phyloP scores from a whole-genome alignment of 2,888 invertebrate genomes.

The Escarpia spicata region DNA sequence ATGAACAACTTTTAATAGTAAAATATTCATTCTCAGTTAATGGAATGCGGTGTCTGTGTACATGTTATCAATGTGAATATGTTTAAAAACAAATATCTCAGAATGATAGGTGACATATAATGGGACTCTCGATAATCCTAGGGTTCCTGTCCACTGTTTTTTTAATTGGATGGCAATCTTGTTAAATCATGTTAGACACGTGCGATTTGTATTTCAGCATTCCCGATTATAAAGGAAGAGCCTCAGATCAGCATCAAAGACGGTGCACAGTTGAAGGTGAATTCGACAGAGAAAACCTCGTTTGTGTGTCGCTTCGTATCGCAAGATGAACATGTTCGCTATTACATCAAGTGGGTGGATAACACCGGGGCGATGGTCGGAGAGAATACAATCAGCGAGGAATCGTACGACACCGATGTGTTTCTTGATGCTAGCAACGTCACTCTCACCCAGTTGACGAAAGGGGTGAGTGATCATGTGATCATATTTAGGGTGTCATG shows the following conservation, averaged over 20 bases:
- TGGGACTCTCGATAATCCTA: too few species aligned
- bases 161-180: not conserved
- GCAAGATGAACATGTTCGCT: not conserved
- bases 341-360: not conserved
- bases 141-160: too few species aligned
- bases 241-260: not conserved
- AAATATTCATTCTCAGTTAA: too few species aligned
- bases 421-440: not conserved
- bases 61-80: too few species aligned
- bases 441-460: not conserved
- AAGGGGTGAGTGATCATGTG: not conserved
- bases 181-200: too few species aligned
- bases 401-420: not conserved
- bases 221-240: slow-evolving; percentile 8
- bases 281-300: not conserved
- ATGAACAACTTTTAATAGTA: too few species aligned
- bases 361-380: not conserved
- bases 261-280: not conserved
- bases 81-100: too few species aligned
- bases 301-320: not conserved
- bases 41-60: too few species aligned
- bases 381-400: not conserved
- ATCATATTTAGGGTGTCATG: too few species aligned
- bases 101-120: too few species aligned
- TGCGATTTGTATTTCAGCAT: not conserved